Base-by-base conservation (phyloP, 2,113 vertebrate species). In the Zosterops borbonicus region DNA sequence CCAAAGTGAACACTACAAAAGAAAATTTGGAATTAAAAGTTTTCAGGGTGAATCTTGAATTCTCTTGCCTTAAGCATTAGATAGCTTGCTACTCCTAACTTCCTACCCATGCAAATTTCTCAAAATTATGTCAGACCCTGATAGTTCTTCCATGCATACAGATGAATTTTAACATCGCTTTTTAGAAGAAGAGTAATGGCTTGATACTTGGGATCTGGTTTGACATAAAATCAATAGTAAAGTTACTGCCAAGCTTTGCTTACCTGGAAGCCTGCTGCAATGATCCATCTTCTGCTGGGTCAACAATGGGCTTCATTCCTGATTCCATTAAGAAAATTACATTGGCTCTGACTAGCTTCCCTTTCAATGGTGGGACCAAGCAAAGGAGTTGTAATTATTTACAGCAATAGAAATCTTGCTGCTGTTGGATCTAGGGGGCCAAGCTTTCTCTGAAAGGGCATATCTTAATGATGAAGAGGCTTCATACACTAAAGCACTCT, bases 241-340 rank as follows among this genome's bases (percentile, higher is more conserved):
- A 96, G 25, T 70, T 92, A 92, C 92, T 96, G 87, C 88, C 65
- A 93, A 91, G 74, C 68, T 94, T 88, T 68, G 53, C 62, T 95
- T 68, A 59, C 69, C 68, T 95, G 89, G 83, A 93, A 95, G 81
- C 56, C 37, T 89, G 67, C 94, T 91, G 73, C 86, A 90, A n/a
- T 93, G 89, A 97, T 97, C 75, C 70, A 77, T 97, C 93, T 97
- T 96, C 86, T 65, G 70, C 79, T 89, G 65, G 87, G 90, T 94
- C 28, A 13, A 95, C 79, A 80, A 58, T 60, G 42, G 83, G 89
- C 93, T 93, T 94, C 2, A 0, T 89, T 96, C 93, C 91, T 68
- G 56, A 89, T 96, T 97, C 96, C 96, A 97, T 98, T 97, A 97
- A 94, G 91, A 87, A 97, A 95, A 97, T 97, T 96, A 93, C 88